These are phyloP conservation scores for Apoderus coryli DNA, from an alignment of 2,888 invertebrate genomes.

Conservation along the genomic window DNA sequence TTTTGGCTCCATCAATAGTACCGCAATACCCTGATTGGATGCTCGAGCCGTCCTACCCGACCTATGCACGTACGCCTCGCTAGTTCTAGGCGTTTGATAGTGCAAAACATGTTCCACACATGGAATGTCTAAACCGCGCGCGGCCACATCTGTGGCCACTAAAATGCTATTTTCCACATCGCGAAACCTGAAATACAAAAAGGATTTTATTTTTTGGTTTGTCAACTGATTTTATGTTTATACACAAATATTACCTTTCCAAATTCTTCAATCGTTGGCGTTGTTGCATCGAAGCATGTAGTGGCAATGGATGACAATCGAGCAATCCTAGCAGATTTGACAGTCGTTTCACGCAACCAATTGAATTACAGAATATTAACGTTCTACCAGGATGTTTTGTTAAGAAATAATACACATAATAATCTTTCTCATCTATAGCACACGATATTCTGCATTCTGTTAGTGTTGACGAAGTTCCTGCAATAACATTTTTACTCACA, in stretches of 20 bases:
- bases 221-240: no score
- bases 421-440: conserved; percentile 71
- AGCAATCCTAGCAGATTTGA: conserved; percentile 53
- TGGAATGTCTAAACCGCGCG: conserved; percentile 91
- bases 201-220: no score
- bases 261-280: conserved; percentile 85
- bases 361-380: conserved; percentile 87
- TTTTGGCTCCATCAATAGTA: conserved; percentile 79
- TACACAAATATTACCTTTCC: conserved; percentile 51
- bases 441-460: conserved; percentile 76
- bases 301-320: conserved; percentile 56
- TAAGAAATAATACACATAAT: conserved; percentile 81
- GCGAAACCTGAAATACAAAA: conserved; percentile 42
- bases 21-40: conserved; percentile 73
- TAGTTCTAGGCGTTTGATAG: conserved; percentile 87
- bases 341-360: conserved; percentile 78
- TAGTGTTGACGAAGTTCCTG: conserved; percentile 68
- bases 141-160: conserved; percentile 94
- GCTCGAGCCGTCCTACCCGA: conserved; percentile 95
- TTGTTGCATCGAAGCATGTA: conserved; percentile 89
- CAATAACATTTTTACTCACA: no score
- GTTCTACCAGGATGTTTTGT: conserved; percentile 78
- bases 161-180: conserved; percentile 58
- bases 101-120: conserved; percentile 90
- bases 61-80: conserved; percentile 92